Evolutionary conservation across 2,888 invertebrate species (phyloP).

Genomic region (Palloptera scutellata): DNA sequence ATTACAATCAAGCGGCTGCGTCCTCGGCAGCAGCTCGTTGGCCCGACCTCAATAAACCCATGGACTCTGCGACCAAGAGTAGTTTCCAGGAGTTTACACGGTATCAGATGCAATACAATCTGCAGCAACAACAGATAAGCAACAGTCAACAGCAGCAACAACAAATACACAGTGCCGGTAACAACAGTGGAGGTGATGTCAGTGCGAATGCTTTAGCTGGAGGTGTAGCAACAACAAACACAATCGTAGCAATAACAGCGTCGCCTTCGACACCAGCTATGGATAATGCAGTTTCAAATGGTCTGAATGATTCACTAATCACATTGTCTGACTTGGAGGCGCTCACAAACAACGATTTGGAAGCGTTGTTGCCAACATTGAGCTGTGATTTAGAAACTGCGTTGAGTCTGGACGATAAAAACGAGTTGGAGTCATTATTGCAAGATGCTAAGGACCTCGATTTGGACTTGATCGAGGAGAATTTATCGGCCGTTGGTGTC

Average conservation of each 20-base stretch:
- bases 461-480: conserved; percentile 64
- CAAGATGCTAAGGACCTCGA: conserved; percentile 63
- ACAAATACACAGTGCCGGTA: not conserved
- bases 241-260: conserved; percentile 9
- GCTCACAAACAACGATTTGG: conserved; percentile 67
- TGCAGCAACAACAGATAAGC: conserved; percentile 65
- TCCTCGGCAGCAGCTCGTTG: conserved; percentile 61
- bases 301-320: conserved; percentile 52
- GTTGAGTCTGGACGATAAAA: conserved; percentile 61
- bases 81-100: conserved; percentile 73
- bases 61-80: conserved; percentile 72
- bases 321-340: conserved; percentile 60
- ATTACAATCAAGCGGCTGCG: conserved; percentile 53
- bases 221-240: conserved; percentile 22
- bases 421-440: conserved; percentile 61
- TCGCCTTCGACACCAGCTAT: conserved; percentile 19
- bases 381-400: conserved; percentile 66
- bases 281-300: conserved; percentile 30
- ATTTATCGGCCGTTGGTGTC: conserved; percentile 63
- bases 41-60: conserved; percentile 65
- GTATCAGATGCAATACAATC: conserved; percentile 72
- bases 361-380: conserved; percentile 71
- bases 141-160: conserved; percentile 34
- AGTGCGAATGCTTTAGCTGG: conserved; percentile 22
- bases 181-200: conserved; percentile 30